phyloP scores from a whole-genome alignment of 2,888 invertebrate genomes.

The Epinotia bilunana region DNA sequence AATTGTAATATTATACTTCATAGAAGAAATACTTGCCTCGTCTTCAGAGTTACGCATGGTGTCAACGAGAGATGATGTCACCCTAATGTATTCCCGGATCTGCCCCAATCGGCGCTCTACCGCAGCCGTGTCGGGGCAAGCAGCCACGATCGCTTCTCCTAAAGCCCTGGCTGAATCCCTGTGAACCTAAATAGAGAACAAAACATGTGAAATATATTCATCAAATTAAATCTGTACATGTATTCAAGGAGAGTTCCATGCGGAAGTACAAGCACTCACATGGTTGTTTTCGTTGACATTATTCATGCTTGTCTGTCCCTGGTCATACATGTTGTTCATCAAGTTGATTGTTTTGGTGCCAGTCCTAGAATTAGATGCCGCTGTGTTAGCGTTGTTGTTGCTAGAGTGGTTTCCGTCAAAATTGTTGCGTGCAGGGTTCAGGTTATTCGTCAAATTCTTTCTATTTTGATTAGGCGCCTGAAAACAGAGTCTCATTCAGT shows the following conservation, averaged over 20 bases:
- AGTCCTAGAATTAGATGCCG: slow-evolving; percentile 66
- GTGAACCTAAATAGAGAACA: slow-evolving; percentile 60
- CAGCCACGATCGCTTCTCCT: slow-evolving; percentile 79
- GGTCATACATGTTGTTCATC: slow-evolving; percentile 81
- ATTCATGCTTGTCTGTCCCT: slow-evolving; percentile 73
- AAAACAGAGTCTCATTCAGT: slow-evolving; percentile 47
- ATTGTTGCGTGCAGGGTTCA: slow-evolving; percentile 76
- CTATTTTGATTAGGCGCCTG: slow-evolving; percentile 76
- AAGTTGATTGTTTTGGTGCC: slow-evolving; percentile 77
- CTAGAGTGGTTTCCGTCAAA: slow-evolving; percentile 72
- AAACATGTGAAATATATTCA: background rate
- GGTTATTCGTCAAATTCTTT: slow-evolving; percentile 76
- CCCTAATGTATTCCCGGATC: slow-evolving; percentile 89
- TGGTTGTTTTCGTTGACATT: slow-evolving; percentile 77
- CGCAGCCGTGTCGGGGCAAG: slow-evolving; percentile 86
- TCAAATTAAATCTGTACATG: background rate
- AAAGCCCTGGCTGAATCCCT: slow-evolving; percentile 76
- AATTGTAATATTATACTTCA: background rate
- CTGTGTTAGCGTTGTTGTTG: slow-evolving; percentile 71
- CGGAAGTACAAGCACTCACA: slow-evolving; percentile 56
- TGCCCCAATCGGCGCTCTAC: slow-evolving; percentile 88
- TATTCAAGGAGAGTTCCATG: background rate
- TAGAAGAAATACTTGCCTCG: slow-evolving; percentile 77
- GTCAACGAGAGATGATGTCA: slow-evolving; percentile 88
- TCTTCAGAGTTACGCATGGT: slow-evolving; percentile 88